These are phyloP conservation scores for Deilephila elpenor DNA, from an alignment of 2,888 invertebrate genomes.

Conservation along the genomic window DNA sequence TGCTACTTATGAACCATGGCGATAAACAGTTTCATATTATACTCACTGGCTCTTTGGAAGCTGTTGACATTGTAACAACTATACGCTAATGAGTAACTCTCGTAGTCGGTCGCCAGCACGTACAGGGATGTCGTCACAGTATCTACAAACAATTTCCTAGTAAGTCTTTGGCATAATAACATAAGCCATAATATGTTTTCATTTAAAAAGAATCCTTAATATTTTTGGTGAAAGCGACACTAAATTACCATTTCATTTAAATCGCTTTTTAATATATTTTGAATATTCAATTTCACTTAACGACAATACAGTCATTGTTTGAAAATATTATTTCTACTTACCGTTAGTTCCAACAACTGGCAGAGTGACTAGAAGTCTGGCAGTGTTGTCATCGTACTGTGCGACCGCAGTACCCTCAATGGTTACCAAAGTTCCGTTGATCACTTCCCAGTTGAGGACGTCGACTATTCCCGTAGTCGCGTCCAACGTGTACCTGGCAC, in stretches of 20 bases:
- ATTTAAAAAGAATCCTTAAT: no score
- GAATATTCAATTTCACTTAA: not conserved
- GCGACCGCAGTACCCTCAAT: slow-evolving; percentile 62
- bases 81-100: slow-evolving; percentile 86
- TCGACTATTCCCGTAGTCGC: slow-evolving; percentile 51
- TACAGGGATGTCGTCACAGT: slow-evolving; percentile 62
- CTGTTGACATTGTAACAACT: slow-evolving; percentile 78
- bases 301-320: not conserved
- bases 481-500: slow-evolving; percentile 58
- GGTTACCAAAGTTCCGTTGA: slow-evolving; percentile 55
- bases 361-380: slow-evolving; percentile 57
- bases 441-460: slow-evolving; percentile 70
- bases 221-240: no score
- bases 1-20: not conserved
- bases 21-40: not conserved
- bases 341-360: slow-evolving; percentile 56
- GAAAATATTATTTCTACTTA: slow-evolving; percentile 40
- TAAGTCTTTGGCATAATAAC: no score
- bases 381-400: slow-evolving; percentile 56
- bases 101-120: slow-evolving; percentile 87
- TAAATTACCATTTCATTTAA: not conserved
- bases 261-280: not conserved
- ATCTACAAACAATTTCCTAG: slow-evolving; percentile 45
- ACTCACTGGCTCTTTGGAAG: slow-evolving; percentile 63
- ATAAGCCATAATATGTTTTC: no score